phyloP scores from a whole-genome alignment of 2,888 invertebrate species.

The Ornithoptera alexandrae region DNA sequence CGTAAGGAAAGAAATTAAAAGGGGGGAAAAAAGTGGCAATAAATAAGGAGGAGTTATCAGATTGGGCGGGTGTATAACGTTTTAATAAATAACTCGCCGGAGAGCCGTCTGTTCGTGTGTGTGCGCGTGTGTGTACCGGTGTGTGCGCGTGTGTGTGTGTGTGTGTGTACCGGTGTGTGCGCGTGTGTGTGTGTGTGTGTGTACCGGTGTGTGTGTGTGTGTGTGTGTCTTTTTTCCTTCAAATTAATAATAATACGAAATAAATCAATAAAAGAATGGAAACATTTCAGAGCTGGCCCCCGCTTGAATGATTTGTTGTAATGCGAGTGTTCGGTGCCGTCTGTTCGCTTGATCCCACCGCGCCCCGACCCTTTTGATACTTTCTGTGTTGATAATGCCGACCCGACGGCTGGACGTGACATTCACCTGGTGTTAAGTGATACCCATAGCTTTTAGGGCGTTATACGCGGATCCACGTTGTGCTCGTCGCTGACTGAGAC shows the following conservation, averaged over 20 bases:
- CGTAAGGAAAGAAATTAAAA: constrained; percentile 39
- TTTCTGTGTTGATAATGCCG: constrained; percentile 34
- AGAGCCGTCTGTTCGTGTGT: constrained; percentile 27
- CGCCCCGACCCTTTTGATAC: constrained; percentile 48
- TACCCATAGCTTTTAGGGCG: no score
- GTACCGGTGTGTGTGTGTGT: constrained; percentile 29
- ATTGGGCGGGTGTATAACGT: constrained; percentile 67
- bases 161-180: constrained; percentile 8
- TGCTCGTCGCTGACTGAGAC: no score
- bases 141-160: constrained; percentile 32
- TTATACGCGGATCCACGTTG: no score
- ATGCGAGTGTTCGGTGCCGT: constrained; percentile 67
- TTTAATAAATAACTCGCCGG: constrained; percentile 68
- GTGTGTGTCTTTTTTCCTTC: constrained; percentile 49
- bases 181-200: constrained; percentile 21
- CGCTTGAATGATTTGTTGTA: constrained; percentile 78
- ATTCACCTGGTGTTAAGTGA: no score
- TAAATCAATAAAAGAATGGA: constrained; percentile 79
- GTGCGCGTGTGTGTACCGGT: constrained; percentile 24
- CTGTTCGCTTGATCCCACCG: constrained; percentile 41
- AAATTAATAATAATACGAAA: constrained; percentile 77
- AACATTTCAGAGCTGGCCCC: constrained; percentile 66
- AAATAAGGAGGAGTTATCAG: constrained; percentile 64
- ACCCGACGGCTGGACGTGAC: no score
- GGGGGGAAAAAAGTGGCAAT: constrained; percentile 48